Conservation (phyloP, 2,797 vertebrate species). For the Sebastes trivittatus region DNA sequence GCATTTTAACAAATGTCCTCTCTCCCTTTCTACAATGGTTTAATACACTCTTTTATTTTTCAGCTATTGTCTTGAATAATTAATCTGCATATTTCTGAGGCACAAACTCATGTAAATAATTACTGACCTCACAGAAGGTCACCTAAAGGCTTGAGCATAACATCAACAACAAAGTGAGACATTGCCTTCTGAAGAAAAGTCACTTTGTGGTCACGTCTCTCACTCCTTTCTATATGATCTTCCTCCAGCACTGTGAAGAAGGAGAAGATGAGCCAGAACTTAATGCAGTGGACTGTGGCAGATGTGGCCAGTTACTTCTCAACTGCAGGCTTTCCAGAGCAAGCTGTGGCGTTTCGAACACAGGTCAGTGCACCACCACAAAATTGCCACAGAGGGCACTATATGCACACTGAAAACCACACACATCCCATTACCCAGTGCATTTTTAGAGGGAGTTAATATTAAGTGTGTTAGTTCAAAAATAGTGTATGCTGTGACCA, state of each 20-base stretch:
- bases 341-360: slow-evolving; percentile 89
- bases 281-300: slow-evolving; percentile 89
- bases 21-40: not conserved
- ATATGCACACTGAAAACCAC: not conserved
- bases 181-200: not conserved
- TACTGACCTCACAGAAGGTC: not conserved
- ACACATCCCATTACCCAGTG: not conserved
- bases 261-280: slow-evolving; percentile 84
- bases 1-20: not conserved
- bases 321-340: slow-evolving; percentile 90
- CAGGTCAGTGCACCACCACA: slow-evolving; percentile 81
- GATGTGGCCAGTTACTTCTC: slow-evolving; percentile 93
- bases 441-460: not conserved
- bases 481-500: not conserved
- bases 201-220: not conserved
- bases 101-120: not conserved
- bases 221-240: not conserved
- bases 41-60: not conserved
- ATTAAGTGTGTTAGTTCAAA: not conserved
- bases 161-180: not conserved
- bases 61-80: not conserved
- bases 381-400: slow-evolving; percentile 34
- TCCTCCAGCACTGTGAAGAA: slow-evolving; percentile 76
- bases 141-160: not conserved
- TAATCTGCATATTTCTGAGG: not conserved